Conservation (phyloP, 2,797 vertebrate genomes). For the Antennarius maculatus region DNA sequence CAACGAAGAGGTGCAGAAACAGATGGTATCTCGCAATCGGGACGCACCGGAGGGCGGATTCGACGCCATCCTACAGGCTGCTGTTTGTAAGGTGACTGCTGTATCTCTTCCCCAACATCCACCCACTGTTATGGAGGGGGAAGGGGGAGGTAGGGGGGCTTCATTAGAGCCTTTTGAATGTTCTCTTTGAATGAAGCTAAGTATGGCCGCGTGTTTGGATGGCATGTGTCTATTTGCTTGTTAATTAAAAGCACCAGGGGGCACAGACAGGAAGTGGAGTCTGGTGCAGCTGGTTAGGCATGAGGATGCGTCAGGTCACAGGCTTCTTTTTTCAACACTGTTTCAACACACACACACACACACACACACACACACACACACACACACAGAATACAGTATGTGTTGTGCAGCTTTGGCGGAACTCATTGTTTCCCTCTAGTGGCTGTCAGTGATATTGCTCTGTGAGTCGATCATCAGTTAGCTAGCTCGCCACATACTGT, state of each 20-base stretch:
- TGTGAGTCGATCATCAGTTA: no score
- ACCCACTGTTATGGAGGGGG: no score
- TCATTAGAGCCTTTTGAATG: neutral
- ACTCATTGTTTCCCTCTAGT: no score
- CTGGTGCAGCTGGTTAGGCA: slow-evolving; percentile 68
- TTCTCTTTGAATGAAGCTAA: neutral
- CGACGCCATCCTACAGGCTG: slow-evolving; percentile 94
- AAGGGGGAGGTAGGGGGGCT: neutral
- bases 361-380: no score
- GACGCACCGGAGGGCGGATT: slow-evolving; percentile 97
- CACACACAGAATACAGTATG: no score
- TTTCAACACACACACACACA: no score
- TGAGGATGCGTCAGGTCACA: slow-evolving; percentile 41
- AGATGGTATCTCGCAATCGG: slow-evolving; percentile 95
- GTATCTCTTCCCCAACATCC: no score
- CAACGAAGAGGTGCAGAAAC: slow-evolving; percentile 94
- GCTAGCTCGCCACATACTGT: no score
- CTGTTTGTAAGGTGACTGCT: slow-evolving; percentile 90
- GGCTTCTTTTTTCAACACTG: slow-evolving; percentile 6
- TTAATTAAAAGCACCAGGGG: slow-evolving; percentile 57
- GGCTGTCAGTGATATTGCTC: no score
- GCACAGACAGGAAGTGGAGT: slow-evolving; percentile 56
- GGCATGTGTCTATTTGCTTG: slow-evolving; percentile 30
- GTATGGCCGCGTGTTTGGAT: neutral
- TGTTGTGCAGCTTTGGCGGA: no score